A percentile compares a stretch with the other conserved stretches of the same genome.
phyloP scores from a whole-genome alignment of 2,797 vertebrate species.

The Pantherophis vulpinus region DNA sequence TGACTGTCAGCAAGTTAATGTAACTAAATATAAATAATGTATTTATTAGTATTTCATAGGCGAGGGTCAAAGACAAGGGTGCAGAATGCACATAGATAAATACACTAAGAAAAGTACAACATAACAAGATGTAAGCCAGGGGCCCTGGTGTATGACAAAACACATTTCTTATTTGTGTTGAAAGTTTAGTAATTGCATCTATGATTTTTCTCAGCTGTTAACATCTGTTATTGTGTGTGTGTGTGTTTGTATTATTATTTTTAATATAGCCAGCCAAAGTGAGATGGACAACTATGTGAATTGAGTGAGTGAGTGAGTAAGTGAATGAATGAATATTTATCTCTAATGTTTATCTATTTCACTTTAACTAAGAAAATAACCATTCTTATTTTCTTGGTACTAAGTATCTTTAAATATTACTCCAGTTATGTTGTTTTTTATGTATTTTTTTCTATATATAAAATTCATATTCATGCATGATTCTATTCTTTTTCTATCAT shows the following conservation, averaged over 20 bases:
- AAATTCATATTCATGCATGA: not conserved
- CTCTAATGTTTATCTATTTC: not conserved
- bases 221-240: not conserved
- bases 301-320: not conserved
- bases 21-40: not conserved
- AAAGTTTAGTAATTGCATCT: not conserved
- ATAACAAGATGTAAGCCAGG: not conserved
- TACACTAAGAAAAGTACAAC: not conserved
- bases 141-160: not conserved
- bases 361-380: not conserved
- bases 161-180: not conserved
- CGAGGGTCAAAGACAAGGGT: not conserved
- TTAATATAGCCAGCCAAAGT: not conserved
- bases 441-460: not conserved
- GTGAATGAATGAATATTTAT: not conserved
- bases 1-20: not conserved
- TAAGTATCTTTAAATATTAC: constrained; percentile 2
- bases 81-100: not conserved
- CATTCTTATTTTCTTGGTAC: no score
- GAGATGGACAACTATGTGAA: not conserved
- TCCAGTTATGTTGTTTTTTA: not conserved
- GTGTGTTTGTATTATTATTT: no score
- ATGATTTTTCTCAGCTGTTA: not conserved
- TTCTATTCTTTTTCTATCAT: not conserved
- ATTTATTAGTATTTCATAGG: not conserved